A percentile compares a stretch with the other conserved stretches of the same genome.
Evolutionary conservation across 2,113 vertebrate species (phyloP).

Genomic region (Ellobius talpinus): DNA sequence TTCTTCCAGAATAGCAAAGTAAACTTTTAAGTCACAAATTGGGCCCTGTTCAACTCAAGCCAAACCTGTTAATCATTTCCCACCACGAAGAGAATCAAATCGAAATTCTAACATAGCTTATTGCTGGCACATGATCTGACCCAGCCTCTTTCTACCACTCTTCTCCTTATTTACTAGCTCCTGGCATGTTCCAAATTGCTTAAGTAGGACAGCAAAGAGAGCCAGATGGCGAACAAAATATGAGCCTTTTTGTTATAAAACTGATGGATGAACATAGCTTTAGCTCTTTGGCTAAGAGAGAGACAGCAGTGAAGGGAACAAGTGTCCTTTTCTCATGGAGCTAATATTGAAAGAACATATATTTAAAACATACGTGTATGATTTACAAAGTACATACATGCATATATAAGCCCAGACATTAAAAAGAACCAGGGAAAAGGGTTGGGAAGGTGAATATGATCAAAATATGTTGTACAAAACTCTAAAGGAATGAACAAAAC

Average conservation of each 20-base stretch:
- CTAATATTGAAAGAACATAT: background rate
- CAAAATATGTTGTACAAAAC: background rate
- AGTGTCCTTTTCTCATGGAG: background rate
- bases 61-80: background rate
- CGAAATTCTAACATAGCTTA: background rate
- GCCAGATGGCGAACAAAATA: background rate
- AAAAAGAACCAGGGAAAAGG: background rate
- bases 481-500: background rate
- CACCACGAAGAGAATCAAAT: background rate
- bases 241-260: constrained; percentile 27
- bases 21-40: background rate
- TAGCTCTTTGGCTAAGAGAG: constrained; percentile 40
- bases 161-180: background rate
- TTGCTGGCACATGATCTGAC: background rate
- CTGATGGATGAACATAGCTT: background rate
- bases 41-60: background rate
- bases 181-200: constrained; percentile 41
- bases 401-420: background rate
- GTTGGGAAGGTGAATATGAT: background rate
- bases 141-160: background rate
- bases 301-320: background rate
- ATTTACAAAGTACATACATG: background rate
- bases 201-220: constrained; percentile 26
- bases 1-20: background rate
- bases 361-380: background rate